Conservation (phyloP, 2,797 vertebrate species). For the Serranus cabrilla region DNA sequence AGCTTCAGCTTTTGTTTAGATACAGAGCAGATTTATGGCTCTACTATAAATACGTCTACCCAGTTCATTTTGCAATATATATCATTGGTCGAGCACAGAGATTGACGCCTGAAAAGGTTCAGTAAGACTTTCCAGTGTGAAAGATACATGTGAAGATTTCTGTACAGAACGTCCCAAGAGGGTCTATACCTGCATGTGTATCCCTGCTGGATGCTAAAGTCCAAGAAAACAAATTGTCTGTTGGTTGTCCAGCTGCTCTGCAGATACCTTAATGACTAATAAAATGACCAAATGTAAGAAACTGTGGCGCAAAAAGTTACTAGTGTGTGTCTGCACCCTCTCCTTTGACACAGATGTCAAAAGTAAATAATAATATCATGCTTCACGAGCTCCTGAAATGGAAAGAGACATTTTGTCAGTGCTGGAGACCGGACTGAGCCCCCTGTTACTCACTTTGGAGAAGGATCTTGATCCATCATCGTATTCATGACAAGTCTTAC, state of each 20-base stretch:
- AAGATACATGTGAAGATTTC: background rate
- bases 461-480: conserved; percentile 3
- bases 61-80: background rate
- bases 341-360: conserved; percentile 1
- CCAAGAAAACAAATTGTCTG: background rate
- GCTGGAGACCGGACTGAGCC: conserved; percentile 7
- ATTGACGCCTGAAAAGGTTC: background rate
- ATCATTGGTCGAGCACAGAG: background rate
- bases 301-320: background rate
- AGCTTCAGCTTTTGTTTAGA: background rate
- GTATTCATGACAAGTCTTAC: conserved; percentile 13
- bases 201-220: background rate
- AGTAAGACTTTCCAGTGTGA: background rate
- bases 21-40: background rate
- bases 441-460: background rate
- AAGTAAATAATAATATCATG: conserved; percentile 20
- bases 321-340: background rate
- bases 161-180: background rate
- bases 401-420: conserved; percentile 16
- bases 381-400: conserved; percentile 26
- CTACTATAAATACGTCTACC: background rate
- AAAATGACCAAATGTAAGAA: background rate
- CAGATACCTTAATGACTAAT: background rate
- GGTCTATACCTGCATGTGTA: background rate
- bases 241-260: background rate